These are phyloP conservation scores for Neopelma chrysocephalum DNA, from an alignment of 2,797 vertebrate species.

Conservation along the genomic window DNA sequence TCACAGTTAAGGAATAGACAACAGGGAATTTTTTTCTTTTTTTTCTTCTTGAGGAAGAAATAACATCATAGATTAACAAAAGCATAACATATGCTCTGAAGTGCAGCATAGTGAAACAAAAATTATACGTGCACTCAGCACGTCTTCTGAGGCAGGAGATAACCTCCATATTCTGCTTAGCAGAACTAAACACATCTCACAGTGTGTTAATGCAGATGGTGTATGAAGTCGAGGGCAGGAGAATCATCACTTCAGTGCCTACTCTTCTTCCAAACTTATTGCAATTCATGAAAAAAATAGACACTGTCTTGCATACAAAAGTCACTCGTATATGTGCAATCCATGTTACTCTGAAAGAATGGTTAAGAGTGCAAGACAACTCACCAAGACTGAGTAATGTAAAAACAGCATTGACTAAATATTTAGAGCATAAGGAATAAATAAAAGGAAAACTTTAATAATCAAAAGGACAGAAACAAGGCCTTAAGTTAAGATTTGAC, in stretches of 20 bases:
- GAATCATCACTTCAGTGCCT: background rate
- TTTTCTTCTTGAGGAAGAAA: background rate
- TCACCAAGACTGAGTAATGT: background rate
- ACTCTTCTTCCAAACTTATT: background rate
- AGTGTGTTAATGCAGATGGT: background rate
- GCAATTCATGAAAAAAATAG: background rate
- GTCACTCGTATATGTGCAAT: background rate
- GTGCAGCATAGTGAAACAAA: background rate
- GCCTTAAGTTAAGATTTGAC: background rate
- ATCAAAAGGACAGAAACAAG: background rate
- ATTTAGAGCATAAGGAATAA: background rate
- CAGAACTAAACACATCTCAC: background rate
- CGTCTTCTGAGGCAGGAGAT: background rate
- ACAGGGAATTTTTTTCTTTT: background rate
- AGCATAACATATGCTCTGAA: background rate
- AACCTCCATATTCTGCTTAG: background rate
- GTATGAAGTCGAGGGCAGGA: background rate
- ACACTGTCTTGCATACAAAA: background rate
- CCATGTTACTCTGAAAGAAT: background rate
- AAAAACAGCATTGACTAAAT: background rate
- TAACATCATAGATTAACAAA: background rate
- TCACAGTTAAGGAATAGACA: background rate
- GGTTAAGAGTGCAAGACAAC: background rate
- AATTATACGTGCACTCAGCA: background rate
- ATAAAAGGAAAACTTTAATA: background rate